Evolutionary conservation across 37 sponge, comb jelly and placozoan species (phyloP).

Genomic region (Aphrocallistes beatrix): DNA sequence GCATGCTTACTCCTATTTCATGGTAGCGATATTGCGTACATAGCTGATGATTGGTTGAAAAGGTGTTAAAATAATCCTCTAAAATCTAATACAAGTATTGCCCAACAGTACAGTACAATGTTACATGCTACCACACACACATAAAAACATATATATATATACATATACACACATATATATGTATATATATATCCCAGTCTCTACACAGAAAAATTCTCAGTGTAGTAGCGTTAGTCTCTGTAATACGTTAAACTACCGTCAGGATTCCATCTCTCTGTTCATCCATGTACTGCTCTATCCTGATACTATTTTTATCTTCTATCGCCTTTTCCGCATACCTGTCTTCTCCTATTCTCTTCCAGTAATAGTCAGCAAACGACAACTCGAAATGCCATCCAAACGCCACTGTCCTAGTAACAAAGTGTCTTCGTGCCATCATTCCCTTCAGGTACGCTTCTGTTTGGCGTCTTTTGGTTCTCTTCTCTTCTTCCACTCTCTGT

Average conservation of each 20-base stretch:
- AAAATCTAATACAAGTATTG: too few species aligned
- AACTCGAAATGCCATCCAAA: not conserved
- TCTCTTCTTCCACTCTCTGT: not conserved
- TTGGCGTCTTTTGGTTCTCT: not conserved
- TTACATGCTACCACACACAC: too few species aligned
- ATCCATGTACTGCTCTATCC: not conserved
- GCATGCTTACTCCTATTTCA: too few species aligned
- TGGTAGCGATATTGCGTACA: too few species aligned
- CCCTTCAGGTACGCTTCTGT: not conserved
- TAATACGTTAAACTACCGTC: too few species aligned
- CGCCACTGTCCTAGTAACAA: not conserved
- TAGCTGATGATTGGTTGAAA: too few species aligned
- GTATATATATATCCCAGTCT: not conserved
- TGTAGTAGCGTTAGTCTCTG: too few species aligned
- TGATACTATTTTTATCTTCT: not conserved
- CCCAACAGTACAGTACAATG: too few species aligned
- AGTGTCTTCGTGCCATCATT: not conserved
- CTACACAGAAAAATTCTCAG: too few species aligned
- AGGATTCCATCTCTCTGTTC: not conserved
- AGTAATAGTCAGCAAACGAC: slow-evolving; percentile 5
- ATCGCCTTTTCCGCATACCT: not conserved
- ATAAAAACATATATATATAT: not conserved
- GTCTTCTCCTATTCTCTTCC: not conserved
- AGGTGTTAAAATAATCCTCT: too few species aligned
- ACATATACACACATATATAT: not conserved